Conservation (phyloP, 2,797 vertebrate species). For the Trachops cirrhosus region DNA sequence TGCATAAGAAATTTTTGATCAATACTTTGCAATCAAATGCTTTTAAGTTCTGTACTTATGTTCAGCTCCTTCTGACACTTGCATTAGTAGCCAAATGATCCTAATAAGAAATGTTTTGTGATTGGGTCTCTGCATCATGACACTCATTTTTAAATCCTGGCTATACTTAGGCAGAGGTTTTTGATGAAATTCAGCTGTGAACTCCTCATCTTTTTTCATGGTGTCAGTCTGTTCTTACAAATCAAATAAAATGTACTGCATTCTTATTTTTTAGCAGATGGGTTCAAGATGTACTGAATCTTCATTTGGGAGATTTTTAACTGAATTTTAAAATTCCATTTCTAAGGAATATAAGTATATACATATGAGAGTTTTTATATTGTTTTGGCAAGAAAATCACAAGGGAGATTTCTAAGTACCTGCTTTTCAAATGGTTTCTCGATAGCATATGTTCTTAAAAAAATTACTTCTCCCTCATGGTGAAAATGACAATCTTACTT, state of each 20-base stretch:
- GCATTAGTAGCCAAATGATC: neutral
- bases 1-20: neutral
- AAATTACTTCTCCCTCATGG: neutral
- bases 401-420: neutral
- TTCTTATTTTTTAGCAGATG: constrained; percentile 41
- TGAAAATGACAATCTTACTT: neutral
- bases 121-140: neutral
- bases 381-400: neutral
- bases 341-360: neutral
- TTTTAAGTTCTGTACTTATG: neutral
- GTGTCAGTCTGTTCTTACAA: neutral
- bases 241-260: neutral
- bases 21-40: no score
- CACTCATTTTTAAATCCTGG: neutral
- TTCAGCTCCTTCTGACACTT: neutral
- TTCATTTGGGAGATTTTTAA: constrained; percentile 23
- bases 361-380: neutral
- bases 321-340: neutral
- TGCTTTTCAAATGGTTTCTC: neutral
- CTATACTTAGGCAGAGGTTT: neutral
- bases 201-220: neutral
- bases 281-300: neutral
- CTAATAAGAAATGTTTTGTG: neutral
- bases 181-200: neutral
- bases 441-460: neutral